phyloP scores from a whole-genome alignment of 2,113 vertebrate species.

The Percina caprodes region DNA sequence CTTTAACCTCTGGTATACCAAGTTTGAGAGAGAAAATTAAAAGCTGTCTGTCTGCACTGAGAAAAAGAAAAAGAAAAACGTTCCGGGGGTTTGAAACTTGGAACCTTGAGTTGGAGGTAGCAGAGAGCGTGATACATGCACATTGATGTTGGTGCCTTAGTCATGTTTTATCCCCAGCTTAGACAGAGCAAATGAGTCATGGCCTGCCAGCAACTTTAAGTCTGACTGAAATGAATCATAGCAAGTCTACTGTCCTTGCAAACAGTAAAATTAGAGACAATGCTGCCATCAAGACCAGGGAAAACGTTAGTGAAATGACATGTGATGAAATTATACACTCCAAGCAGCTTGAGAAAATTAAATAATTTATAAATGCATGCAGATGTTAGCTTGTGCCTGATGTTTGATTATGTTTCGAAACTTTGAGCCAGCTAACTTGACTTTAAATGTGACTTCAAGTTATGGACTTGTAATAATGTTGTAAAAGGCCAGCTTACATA shows the following conservation, averaged over 20 bases:
- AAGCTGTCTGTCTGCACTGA: conserved; percentile 57
- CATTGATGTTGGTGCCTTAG: conserved; percentile 10
- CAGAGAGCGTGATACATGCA: neutral
- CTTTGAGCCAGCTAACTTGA: neutral
- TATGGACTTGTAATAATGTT: neutral
- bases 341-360: neutral
- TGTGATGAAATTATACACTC: conserved; percentile 2
- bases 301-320: neutral
- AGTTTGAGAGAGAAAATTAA: conserved; percentile 58
- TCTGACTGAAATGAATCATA: conserved; percentile 33
- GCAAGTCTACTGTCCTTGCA: conserved; percentile 37
- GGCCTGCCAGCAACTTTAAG: conserved; percentile 24
- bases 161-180: conserved; percentile 30
- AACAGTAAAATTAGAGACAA: conserved; percentile 17
- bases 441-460: neutral
- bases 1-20: conserved; percentile 52
- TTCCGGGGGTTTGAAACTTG: conserved; percentile 31
- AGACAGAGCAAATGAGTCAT: conserved; percentile 49
- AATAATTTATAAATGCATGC: conserved; percentile 9
- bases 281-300: neutral
- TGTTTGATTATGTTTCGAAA: conserved; percentile 7
- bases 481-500: conserved; percentile 1
- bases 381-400: conserved; percentile 26
- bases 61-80: neutral
- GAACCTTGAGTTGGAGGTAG: conserved; percentile 1